Conservation (phyloP, 1,140 invertebrate genomes). For the Metopolophium dirhodum region DNA sequence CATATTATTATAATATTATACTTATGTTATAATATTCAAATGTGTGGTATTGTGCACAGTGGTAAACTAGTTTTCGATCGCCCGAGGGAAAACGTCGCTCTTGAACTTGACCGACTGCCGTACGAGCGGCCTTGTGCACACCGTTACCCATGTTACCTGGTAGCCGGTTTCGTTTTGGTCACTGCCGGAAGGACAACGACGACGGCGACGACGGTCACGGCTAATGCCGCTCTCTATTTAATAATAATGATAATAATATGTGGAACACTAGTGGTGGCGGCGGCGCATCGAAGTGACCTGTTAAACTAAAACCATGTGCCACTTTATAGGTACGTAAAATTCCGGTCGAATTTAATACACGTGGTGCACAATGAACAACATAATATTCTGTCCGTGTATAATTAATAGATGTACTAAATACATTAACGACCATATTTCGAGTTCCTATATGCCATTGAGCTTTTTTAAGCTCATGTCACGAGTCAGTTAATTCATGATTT, state of each 20-base stretch:
- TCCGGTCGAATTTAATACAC: background rate
- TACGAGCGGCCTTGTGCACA: background rate
- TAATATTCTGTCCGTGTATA: background rate
- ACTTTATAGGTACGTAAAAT: background rate
- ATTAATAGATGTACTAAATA: background rate
- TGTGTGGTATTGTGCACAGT: background rate
- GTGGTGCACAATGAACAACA: background rate
- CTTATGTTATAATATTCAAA: background rate
- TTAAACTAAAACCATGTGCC: background rate
- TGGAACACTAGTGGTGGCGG: background rate
- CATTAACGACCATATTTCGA: background rate
- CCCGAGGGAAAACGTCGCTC: background rate
- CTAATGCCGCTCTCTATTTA: background rate
- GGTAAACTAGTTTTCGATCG: background rate
- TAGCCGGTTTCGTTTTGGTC: slow-evolving; percentile 28
- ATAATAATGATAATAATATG: background rate
- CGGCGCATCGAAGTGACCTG: background rate
- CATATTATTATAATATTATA: background rate
- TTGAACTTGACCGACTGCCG: slow-evolving; percentile 33
- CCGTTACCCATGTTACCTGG: background rate
- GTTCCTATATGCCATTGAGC: background rate
- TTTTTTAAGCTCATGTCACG: background rate
- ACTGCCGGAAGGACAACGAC: background rate
- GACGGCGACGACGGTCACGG: background rate
- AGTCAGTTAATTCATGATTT: background rate